Evolutionary conservation across 2,797 vertebrate genomes (phyloP).

Genomic region (Antrozous pallidus): DNA sequence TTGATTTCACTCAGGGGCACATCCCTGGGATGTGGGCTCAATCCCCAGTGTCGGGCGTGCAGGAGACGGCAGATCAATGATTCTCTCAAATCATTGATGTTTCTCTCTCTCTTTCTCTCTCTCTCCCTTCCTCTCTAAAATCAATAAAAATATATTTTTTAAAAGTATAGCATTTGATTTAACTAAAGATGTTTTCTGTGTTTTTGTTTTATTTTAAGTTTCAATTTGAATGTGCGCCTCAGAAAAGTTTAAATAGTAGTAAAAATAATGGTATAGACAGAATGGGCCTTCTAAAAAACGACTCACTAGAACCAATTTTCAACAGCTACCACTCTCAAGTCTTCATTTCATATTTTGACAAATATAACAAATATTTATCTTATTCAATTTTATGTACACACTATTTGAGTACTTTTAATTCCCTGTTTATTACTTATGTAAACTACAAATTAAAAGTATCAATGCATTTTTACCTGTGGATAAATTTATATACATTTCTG

Average conservation of each 20-base stretch:
- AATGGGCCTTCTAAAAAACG: background rate
- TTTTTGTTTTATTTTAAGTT: constrained; percentile 27
- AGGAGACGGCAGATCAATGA: too few relatives aligned
- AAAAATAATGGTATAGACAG: constrained; percentile 12
- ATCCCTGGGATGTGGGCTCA: too few relatives aligned
- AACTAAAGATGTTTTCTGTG: background rate
- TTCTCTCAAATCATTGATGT: too few relatives aligned
- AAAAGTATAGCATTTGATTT: background rate
- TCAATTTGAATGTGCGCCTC: background rate
- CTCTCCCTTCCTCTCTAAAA: too few relatives aligned
- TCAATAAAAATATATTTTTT: too few relatives aligned
- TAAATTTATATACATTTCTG: background rate
- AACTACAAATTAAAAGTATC: background rate
- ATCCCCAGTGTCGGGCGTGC: too few relatives aligned
- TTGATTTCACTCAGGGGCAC: too few relatives aligned
- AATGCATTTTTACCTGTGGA: background rate
- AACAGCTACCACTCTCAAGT: background rate
- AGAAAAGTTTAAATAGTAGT: background rate
- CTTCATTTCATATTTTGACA: background rate
- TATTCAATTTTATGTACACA: background rate
- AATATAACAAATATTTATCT: background rate
- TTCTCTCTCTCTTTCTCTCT: too few relatives aligned
- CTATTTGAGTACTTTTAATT: background rate
- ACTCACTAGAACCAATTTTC: background rate
- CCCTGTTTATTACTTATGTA: background rate